Percentiles rank a stretch among this genome's conserved stretches.
phyloP scores from a whole-genome alignment of 2,113 vertebrate genomes.

The Riparia riparia region DNA sequence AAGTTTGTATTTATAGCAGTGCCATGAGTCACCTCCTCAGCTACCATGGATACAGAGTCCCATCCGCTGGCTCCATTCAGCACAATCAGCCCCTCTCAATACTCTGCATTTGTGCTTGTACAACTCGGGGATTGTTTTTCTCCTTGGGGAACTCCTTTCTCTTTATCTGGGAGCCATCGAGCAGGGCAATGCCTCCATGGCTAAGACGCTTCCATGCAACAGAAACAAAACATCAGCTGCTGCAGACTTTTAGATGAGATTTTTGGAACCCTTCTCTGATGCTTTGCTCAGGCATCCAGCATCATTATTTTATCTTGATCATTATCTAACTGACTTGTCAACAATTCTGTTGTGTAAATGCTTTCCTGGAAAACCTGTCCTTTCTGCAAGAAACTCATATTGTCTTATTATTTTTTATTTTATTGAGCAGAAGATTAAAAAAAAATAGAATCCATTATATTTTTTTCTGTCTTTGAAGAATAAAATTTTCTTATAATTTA shows the following conservation, averaged over 20 bases:
- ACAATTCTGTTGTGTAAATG: neutral
- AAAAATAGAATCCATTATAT: neutral
- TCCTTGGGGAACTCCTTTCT: neutral
- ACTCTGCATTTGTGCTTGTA: neutral
- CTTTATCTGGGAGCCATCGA: neutral
- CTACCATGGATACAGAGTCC: constrained; percentile 4
- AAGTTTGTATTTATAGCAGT: neutral
- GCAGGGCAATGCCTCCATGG: neutral
- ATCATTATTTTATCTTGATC: neutral
- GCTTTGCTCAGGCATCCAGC: neutral
- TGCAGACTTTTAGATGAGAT: neutral
- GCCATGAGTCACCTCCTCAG: constrained; percentile 18
- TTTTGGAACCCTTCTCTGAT: neutral
- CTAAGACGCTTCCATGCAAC: neutral
- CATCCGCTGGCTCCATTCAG: neutral
- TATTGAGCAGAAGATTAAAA: neutral
- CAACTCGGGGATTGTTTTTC: neutral
- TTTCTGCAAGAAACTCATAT: neutral
- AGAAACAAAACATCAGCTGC: neutral
- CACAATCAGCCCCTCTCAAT: neutral
- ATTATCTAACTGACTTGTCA: neutral
- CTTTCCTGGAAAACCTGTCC: neutral
- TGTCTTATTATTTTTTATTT: neutral
- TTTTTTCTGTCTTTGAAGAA: neutral
- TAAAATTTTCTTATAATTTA: neutral